These are phyloP conservation scores for Oncopodura yosiiana DNA, from an alignment of 1,140 invertebrate species.

Conservation along the genomic window DNA sequence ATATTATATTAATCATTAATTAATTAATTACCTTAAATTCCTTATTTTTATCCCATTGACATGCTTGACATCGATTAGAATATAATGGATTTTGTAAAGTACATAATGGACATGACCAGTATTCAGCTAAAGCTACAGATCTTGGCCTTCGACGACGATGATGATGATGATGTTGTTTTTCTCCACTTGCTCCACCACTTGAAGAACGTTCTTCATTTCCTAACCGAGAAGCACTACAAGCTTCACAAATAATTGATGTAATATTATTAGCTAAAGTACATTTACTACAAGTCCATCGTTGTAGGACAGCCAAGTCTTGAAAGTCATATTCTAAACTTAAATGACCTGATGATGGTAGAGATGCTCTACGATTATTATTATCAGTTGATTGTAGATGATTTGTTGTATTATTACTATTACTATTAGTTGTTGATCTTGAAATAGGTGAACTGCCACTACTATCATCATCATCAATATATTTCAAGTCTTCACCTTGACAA, in stretches of 20 bases:
- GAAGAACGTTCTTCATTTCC: slow-evolving; percentile 40
- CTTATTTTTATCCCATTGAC: slow-evolving; percentile 40
- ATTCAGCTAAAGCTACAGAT: slow-evolving; percentile 43
- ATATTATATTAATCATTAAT: background rate
- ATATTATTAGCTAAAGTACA: slow-evolving; percentile 72
- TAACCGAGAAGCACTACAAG: slow-evolving; percentile 68
- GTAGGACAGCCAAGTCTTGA: slow-evolving; percentile 30
- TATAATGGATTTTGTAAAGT: slow-evolving; percentile 72
- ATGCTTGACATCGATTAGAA: slow-evolving; percentile 61
- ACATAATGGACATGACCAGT: slow-evolving; percentile 64
- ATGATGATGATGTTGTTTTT: background rate
- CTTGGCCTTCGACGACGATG: slow-evolving; percentile 9
- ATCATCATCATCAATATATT: slow-evolving; percentile 23
- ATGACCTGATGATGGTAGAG: slow-evolving; percentile 34
- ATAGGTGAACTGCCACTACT: background rate
- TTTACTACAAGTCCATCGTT: slow-evolving; percentile 73
- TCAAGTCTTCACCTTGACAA: slow-evolving; percentile 10
- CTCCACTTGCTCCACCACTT: background rate
- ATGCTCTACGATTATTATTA: slow-evolving; percentile 10
- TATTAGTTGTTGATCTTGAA: background rate
- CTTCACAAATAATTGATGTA: slow-evolving; percentile 58
- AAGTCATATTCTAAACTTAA: slow-evolving; percentile 16
- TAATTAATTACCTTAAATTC: slow-evolving; percentile 16
- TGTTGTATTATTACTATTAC: background rate
- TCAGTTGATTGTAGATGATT: background rate